These are phyloP conservation scores for Athene noctua DNA, from an alignment of 2,113 vertebrate species.

Conservation along the genomic window DNA sequence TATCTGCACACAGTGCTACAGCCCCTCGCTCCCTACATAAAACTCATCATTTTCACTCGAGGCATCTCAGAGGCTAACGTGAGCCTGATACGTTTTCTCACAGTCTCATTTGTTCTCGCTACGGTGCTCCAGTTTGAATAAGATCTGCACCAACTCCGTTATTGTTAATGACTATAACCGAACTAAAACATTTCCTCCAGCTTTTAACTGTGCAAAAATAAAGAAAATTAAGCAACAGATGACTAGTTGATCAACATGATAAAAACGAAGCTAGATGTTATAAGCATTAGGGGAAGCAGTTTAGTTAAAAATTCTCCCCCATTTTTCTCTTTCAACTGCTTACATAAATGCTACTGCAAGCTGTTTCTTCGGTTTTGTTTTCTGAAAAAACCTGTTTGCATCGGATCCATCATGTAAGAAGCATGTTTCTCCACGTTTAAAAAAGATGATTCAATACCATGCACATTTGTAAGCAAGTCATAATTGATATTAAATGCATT, in stretches of 20 bases:
- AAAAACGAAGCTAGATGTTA: background rate
- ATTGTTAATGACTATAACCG: background rate
- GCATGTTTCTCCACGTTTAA: background rate
- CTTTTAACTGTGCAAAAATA: background rate
- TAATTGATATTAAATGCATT: background rate
- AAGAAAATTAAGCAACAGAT: background rate
- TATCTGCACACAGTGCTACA: background rate
- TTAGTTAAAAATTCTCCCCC: background rate
- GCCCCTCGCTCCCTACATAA: background rate
- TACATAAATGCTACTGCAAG: background rate
- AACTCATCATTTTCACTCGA: background rate
- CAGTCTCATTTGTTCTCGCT: background rate
- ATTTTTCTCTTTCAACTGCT: conserved; percentile 2
- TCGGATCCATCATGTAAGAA: background rate
- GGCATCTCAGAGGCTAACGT: background rate
- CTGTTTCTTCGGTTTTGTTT: background rate
- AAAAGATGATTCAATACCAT: background rate
- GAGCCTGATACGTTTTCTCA: background rate
- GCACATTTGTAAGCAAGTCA: background rate
- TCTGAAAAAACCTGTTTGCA: background rate
- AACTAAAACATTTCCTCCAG: background rate
- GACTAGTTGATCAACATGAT: background rate
- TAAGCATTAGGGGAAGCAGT: background rate
- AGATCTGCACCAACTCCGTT: background rate
- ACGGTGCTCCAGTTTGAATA: background rate